These are phyloP conservation scores for Caretta caretta DNA, from an alignment of 2,113 vertebrate genomes.

Conservation along the genomic window DNA sequence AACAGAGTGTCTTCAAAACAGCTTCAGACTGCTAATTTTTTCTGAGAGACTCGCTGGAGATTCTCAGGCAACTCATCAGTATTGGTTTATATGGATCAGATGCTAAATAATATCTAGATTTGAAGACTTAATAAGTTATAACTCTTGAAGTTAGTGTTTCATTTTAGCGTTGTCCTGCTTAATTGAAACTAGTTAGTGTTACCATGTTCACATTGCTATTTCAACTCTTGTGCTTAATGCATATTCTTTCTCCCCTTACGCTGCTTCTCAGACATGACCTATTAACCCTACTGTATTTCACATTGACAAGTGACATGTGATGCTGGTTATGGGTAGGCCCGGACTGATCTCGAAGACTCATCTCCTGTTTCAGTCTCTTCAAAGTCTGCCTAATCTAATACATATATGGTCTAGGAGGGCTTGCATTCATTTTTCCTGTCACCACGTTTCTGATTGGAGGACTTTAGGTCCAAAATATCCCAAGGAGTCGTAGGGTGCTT, in stretches of 20 bases:
- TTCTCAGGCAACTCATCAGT: accelerated
- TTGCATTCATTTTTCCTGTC: conserved; percentile 67
- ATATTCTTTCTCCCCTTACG: neutral
- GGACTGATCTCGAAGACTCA: neutral
- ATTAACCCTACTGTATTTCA: conserved; percentile 51
- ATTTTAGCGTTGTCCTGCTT: neutral
- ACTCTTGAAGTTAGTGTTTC: neutral
- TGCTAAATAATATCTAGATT: neutral
- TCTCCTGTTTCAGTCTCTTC: conserved; percentile 28
- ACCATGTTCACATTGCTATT: neutral
- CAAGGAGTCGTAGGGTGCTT: conserved; percentile 71
- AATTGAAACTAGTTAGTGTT: neutral
- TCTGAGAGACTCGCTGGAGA: neutral
- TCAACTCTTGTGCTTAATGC: neutral
- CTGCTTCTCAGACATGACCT: neutral
- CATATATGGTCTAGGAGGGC: conserved; percentile 68
- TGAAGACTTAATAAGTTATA: neutral
- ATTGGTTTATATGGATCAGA: accelerated
- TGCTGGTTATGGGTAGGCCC: conserved; percentile 58
- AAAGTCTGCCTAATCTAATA: conserved; percentile 59
- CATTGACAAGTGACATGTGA: conserved; percentile 65
- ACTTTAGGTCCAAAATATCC: conserved; percentile 78
- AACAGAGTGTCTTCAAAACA: neutral
- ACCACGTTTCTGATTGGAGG: conserved; percentile 70
- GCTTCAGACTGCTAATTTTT: accelerated